Base-by-base conservation (phyloP, 1,140 invertebrate species). In the Solen grandis region DNA sequence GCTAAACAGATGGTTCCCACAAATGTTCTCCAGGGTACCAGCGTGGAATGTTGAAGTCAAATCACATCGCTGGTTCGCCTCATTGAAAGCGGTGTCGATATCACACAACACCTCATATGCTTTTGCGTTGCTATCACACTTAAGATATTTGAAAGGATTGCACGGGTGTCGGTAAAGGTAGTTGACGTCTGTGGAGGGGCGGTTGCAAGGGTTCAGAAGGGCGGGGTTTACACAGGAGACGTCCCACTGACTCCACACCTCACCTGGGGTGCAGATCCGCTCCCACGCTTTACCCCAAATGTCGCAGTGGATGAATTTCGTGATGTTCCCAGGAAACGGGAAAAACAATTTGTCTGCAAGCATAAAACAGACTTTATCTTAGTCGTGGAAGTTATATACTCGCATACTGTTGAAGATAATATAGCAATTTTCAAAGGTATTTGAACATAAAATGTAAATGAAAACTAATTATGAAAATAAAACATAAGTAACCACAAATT, bases 231-330 rank as follows among this genome's bases (percentile, higher is more conserved):
- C 70, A 66, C 86, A 88, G 3, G 76, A 73, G 8, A 73, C 54
- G 25, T 77, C 63, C 22, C 35, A 35, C 57, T 84, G 78, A 57
- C 68, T 65, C 87, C 85, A 88, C 10, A 83, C 72, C 16, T 78
- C 57, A 5, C 65, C 60, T 3, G 19, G 36, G 5, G 63, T 74
- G 27, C 87, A 88, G n/a, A 65, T 36, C 46, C 68, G 41, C 31
- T 85, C 55, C 77, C 83, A 88, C 16, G 85, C 82, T 19, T 85
- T 69, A 29, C 87, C 87, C 77, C 81, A 88, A 19, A 85, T 63
- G 78, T 86, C 85, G 70, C 87, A 88, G 41, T 86, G 79, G 69
- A 87, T 82, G 50, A 82, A 87, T 77, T 63, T 74, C 19, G 65
- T 65, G 14, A 77, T 65, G 73, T 87, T 79, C 16, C 54, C 38